Evolutionary conservation across 1,140 invertebrate genomes (phyloP).

Genomic region (Centruroides vittatus): DNA sequence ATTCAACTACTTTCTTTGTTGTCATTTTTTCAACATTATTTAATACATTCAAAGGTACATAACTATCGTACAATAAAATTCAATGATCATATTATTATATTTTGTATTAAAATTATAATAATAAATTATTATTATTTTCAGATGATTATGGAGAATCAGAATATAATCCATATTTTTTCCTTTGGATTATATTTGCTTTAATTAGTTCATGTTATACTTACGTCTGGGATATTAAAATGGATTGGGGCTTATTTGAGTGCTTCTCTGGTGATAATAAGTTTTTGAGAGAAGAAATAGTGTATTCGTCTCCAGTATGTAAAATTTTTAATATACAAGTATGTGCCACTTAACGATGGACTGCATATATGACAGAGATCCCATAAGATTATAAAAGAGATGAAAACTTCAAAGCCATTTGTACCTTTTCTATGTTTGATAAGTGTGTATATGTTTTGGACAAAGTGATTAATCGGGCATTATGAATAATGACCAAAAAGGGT

Average conservation of each 20-base stretch:
- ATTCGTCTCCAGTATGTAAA: constrained; percentile 29
- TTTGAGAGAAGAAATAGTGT: constrained; percentile 49
- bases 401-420: neutral
- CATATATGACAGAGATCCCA: neutral
- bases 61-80: neutral
- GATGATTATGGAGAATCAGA: constrained; percentile 15
- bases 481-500: no score
- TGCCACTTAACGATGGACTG: neutral
- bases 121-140: constrained; percentile 22
- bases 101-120: neutral
- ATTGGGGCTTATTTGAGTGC: constrained; percentile 92
- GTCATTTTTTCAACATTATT: constrained; percentile 71
- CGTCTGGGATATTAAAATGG: constrained; percentile 94
- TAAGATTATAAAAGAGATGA: neutral
- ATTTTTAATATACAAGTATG: no score
- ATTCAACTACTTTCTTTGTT: constrained; percentile 92
- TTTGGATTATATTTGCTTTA: constrained; percentile 58
- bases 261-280: constrained; percentile 63
- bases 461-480: no score
- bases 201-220: constrained; percentile 71
- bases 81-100: neutral
- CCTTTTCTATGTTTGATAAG: neutral
- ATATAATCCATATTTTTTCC: constrained; percentile 59
- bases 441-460: no score
- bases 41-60: constrained; percentile 45